Evolutionary conservation across 2,888 invertebrate species (phyloP).

Genomic region (Leptodirus hochenwartii): DNA sequence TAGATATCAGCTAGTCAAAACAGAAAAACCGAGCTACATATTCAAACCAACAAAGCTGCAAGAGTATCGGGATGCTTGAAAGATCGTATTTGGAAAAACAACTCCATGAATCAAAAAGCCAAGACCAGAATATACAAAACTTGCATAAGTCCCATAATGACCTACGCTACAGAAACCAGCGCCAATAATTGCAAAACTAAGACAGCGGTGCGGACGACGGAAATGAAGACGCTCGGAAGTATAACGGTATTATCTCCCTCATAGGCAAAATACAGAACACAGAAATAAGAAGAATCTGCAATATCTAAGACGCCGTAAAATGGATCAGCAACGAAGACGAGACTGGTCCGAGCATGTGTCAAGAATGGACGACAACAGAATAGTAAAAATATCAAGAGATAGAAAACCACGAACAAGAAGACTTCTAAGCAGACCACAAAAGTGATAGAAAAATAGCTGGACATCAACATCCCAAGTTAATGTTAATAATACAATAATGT

Average conservation of each 20-base stretch:
- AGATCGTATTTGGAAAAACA: constrained; percentile 8
- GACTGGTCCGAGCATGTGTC: too few species aligned
- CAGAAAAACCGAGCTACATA: background rate
- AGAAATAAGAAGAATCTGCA: too few species aligned
- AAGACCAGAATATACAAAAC: constrained; percentile 10
- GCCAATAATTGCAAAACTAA: constrained; percentile 11
- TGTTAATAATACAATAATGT: too few species aligned
- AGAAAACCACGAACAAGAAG: too few species aligned
- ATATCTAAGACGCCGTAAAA: too few species aligned
- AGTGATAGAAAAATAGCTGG: too few species aligned
- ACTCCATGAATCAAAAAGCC: constrained; percentile 4
- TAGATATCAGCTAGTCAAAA: constrained; percentile 6
- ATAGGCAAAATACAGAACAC: too few species aligned
- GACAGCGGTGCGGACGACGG: constrained; percentile 6
- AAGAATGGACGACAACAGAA: too few species aligned
- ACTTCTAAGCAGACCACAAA: too few species aligned
- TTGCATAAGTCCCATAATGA: constrained; percentile 9
- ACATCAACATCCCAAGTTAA: too few species aligned
- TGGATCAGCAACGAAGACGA: too few species aligned
- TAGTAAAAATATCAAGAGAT: too few species aligned
- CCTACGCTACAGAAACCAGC: constrained; percentile 10
- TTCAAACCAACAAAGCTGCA: constrained; percentile 3
- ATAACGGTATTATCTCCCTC: constrained; percentile 1
- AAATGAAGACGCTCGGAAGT: constrained; percentile 9
- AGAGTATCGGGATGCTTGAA: constrained; percentile 5